A percentile compares a stretch with the other conserved stretches of the same genome.
Conservation (phyloP, 2,113 vertebrate species). For the Neoarius graeffei region DNA sequence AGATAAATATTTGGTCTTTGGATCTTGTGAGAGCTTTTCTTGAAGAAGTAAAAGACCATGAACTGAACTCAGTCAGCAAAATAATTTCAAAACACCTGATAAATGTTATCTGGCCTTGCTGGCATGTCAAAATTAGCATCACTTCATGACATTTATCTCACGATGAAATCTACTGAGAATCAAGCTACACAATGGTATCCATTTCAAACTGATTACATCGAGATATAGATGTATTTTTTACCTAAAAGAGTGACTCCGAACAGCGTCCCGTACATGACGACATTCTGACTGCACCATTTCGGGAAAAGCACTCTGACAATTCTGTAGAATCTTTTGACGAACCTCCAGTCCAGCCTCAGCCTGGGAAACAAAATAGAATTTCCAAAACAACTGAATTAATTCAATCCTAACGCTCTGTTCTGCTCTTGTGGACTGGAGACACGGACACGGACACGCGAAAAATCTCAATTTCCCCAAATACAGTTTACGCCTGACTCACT, state of each 20-base stretch:
- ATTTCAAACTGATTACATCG: neutral
- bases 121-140: neutral
- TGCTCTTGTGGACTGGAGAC: neutral
- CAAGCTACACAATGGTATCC: neutral
- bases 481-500: neutral
- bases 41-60: neutral
- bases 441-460: neutral
- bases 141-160: neutral
- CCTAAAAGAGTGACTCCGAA: conserved; percentile 83
- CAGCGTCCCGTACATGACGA: conserved; percentile 89
- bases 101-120: neutral
- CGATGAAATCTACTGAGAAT: neutral
- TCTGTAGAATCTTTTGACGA: conserved; percentile 80
- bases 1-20: neutral
- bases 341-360: conserved; percentile 80
- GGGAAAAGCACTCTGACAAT: conserved; percentile 89
- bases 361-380: conserved; percentile 60
- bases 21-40: neutral
- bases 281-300: conserved; percentile 77
- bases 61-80: neutral
- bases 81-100: neutral
- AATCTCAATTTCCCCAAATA: neutral
- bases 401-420: neutral
- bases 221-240: conserved; percentile 54
- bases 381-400: neutral